phyloP scores from a whole-genome alignment of 2,888 invertebrate genomes.

The Orthosia gothica region DNA sequence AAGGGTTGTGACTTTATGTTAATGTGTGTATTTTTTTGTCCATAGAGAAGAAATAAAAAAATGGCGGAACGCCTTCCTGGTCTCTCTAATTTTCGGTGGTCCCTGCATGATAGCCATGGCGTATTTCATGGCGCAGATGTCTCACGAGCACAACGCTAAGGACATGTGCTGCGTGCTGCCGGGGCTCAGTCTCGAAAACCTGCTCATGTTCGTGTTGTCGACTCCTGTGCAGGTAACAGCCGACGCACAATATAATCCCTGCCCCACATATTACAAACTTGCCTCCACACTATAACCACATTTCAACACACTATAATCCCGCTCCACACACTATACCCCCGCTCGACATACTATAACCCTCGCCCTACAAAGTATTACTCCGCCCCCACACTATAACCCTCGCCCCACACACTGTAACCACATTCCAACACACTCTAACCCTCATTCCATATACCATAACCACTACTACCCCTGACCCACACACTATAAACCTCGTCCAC shows the following conservation, averaged over 20 bases:
- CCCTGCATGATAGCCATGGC: slow-evolving; percentile 99
- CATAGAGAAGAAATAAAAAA: slow-evolving; percentile 95
- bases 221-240: slow-evolving; percentile 97
- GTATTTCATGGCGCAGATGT: slow-evolving; percentile 96
- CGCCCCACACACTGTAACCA: too few species aligned
- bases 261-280: too few species aligned
- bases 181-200: slow-evolving; percentile 98
- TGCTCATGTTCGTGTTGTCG: slow-evolving; percentile 97
- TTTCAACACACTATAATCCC: too few species aligned
- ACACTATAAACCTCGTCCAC: too few species aligned
- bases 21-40: slow-evolving; percentile 45
- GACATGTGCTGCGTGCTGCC: slow-evolving; percentile 97
- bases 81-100: slow-evolving; percentile 98
- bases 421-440: too few species aligned
- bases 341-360: too few species aligned
- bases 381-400: too few species aligned
- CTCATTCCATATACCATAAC: too few species aligned
- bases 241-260: not conserved
- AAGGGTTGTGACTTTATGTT: too few species aligned
- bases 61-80: slow-evolving; percentile 98
- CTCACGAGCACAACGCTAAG: slow-evolving; percentile 91
- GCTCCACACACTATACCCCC: too few species aligned
- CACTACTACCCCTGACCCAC: too few species aligned
- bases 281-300: too few species aligned
- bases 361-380: not conserved